Evolutionary conservation across 1,140 invertebrate species (phyloP).

Genomic region (Hyles euphorbiae): DNA sequence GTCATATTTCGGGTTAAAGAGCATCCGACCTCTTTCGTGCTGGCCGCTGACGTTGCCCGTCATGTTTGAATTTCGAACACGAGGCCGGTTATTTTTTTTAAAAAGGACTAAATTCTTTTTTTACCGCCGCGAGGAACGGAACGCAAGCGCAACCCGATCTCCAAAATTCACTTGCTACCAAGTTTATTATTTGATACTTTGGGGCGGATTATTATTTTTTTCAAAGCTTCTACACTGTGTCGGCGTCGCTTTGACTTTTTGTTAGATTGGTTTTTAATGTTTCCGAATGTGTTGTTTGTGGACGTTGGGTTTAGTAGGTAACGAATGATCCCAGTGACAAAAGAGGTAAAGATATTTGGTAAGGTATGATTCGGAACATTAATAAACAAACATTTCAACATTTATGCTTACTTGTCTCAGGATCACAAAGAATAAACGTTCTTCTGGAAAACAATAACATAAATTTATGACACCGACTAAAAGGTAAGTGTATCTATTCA

Average conservation of each 20-base stretch:
- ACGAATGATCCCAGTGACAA: too few species aligned
- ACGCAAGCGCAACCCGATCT: constrained; percentile 59
- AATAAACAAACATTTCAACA: too few species aligned
- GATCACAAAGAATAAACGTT: too few species aligned
- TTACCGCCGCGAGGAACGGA: constrained; percentile 33
- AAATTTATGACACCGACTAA: too few species aligned
- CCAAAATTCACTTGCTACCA: constrained; percentile 73
- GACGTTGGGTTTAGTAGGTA: constrained; percentile 3
- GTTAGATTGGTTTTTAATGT: constrained; percentile 32
- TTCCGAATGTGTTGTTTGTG: constrained; percentile 42
- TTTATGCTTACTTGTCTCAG: too few species aligned
- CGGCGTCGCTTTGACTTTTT: constrained; percentile 56
- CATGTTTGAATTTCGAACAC: constrained; percentile 58
- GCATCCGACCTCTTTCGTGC: constrained; percentile 39
- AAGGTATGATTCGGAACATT: too few species aligned
- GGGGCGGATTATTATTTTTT: constrained; percentile 56
- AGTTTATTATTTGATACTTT: constrained; percentile 74
- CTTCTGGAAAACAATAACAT: too few species aligned
- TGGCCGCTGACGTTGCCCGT: constrained; percentile 54
- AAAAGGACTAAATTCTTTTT: constrained; percentile 32
- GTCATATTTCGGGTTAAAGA: too few species aligned
- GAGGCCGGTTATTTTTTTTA: constrained; percentile 12
- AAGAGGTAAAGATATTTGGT: too few species aligned
- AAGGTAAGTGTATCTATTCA: too few species aligned
- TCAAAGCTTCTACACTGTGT: constrained; percentile 38